phyloP scores from a whole-genome alignment of 2,888 invertebrate genomes.

The Campoplex capitator region DNA sequence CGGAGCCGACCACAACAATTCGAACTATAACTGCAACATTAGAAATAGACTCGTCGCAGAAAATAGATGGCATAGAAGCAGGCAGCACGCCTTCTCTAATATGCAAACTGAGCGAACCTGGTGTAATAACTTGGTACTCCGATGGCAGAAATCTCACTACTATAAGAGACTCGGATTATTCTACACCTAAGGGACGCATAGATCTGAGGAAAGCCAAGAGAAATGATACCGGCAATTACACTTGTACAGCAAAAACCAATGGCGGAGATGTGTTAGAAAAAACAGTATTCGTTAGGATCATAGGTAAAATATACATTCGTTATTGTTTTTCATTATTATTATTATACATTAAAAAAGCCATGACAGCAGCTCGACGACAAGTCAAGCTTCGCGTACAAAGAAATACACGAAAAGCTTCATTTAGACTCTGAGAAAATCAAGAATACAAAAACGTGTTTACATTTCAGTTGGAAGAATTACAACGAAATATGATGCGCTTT shows the following conservation, averaged over 20 bases:
- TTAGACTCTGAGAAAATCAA: background rate
- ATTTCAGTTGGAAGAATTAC: too few species aligned
- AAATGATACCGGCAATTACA: constrained; percentile 87
- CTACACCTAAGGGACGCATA: constrained; percentile 82
- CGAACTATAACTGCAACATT: constrained; percentile 67
- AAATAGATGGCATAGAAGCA: constrained; percentile 80
- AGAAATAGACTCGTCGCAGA: constrained; percentile 80
- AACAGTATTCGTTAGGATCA: constrained; percentile 80
- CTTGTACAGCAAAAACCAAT: constrained; percentile 86
- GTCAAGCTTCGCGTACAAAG: too few species aligned
- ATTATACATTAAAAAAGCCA: background rate
- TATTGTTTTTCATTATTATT: background rate
- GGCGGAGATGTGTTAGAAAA: constrained; percentile 80
- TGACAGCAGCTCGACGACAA: too few species aligned
- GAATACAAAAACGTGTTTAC: background rate
- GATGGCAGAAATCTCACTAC: constrained; percentile 86
- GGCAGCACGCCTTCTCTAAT: constrained; percentile 85
- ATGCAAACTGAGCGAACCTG: constrained; percentile 86
- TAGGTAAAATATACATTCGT: constrained; percentile 76
- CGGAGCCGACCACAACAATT: constrained; percentile 58
- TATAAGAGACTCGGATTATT: constrained; percentile 78
- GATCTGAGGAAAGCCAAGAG: constrained; percentile 86
- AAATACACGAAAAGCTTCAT: background rate
- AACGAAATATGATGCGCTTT: too few species aligned
- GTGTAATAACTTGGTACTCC: constrained; percentile 87